phyloP scores from a whole-genome alignment of 2,113 vertebrate species.

The Mionectes macconnelli region DNA sequence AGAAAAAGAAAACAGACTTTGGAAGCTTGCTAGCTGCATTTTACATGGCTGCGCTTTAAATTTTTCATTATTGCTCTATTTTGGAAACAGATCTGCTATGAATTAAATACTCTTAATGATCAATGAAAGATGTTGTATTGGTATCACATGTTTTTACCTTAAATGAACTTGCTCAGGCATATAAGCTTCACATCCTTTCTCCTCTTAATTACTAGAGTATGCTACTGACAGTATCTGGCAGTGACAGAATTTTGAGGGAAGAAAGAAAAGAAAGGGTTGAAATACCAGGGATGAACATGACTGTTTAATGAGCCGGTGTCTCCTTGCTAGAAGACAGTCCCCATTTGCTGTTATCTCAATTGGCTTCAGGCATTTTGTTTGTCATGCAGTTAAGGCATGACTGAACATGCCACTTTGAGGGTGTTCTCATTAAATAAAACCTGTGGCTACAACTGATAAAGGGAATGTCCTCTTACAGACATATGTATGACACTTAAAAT shows the following conservation, averaged over 20 bases:
- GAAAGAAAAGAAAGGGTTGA: neutral
- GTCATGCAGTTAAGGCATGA: slow-evolving; percentile 29
- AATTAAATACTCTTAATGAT: neutral
- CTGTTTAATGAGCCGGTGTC: neutral
- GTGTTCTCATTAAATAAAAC: neutral
- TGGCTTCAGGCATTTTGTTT: slow-evolving; percentile 26
- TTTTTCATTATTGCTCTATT: neutral
- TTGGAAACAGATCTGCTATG: neutral
- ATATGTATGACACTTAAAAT: neutral
- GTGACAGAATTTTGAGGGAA: slow-evolving; percentile 7
- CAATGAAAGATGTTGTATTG: neutral
- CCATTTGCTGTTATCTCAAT: slow-evolving; percentile 16
- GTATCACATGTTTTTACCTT: neutral
- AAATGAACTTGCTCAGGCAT: neutral
- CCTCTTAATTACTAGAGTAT: neutral
- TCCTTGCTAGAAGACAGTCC: neutral
- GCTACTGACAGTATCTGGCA: neutral
- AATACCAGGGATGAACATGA: slow-evolving; percentile 24
- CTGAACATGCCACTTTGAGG: slow-evolving; percentile 2
- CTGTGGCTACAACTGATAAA: neutral
- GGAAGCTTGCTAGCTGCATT: neutral
- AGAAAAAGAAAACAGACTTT: neutral
- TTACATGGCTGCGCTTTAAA: neutral
- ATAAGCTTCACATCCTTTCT: neutral
- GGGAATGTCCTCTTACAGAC: neutral